phyloP scores from a whole-genome alignment of 2,888 invertebrate genomes.

The Clusia tigrina region DNA sequence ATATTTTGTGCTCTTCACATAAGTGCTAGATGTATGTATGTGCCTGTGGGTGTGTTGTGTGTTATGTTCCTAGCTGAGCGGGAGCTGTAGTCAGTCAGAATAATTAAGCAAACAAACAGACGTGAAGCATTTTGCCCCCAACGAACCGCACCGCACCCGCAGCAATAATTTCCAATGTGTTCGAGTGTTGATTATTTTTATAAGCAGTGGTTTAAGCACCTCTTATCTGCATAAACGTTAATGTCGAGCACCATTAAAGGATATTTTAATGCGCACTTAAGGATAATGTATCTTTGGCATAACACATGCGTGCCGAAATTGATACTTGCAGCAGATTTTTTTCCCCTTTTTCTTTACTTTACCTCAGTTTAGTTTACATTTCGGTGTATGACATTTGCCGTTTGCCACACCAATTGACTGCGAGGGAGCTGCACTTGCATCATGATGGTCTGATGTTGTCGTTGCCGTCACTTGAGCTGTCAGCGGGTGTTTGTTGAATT shows the following conservation, averaged over 20 bases:
- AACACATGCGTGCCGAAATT: background rate
- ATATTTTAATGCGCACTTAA: conserved; percentile 20
- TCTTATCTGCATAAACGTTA: conserved; percentile 31
- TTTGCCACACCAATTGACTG: no score
- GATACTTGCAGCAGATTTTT: background rate
- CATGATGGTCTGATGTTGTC: background rate
- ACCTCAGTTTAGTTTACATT: no score
- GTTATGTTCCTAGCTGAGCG: no score
- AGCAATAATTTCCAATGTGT: conserved; percentile 11
- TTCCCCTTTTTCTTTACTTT: no score
- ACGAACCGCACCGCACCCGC: background rate
- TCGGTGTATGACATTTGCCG: no score
- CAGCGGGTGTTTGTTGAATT: background rate
- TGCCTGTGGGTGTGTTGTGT: no score
- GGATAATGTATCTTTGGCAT: conserved; percentile 12
- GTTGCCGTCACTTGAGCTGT: background rate
- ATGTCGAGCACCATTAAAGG: conserved; percentile 30
- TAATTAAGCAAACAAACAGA: background rate
- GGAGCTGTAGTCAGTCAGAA: background rate
- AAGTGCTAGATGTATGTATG: no score
- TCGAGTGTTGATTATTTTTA: conserved; percentile 32
- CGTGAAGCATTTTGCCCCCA: background rate
- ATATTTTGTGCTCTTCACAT: no score
- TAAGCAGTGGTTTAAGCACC: conserved; percentile 32
- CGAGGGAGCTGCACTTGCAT: no score